These are phyloP conservation scores for Rhinella marina DNA, from an alignment of 2,797 vertebrate genomes.

Conservation along the genomic window DNA sequence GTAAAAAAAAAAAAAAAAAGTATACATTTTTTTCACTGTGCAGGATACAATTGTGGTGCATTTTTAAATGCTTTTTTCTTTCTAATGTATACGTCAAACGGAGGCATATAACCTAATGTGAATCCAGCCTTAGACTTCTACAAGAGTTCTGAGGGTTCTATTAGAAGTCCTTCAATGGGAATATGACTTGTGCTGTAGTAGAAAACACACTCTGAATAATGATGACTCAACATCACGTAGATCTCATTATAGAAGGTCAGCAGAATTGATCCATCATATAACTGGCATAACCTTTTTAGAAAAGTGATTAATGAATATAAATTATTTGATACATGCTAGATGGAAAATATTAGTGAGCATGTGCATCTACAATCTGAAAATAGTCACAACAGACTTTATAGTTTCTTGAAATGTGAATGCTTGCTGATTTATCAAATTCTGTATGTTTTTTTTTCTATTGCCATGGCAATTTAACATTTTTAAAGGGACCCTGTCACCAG, in stretches of 20 bases:
- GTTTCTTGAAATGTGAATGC: conserved; percentile 30
- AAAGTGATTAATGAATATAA: conserved; percentile 32
- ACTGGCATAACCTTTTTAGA: conserved; percentile 17
- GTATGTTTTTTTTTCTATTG: neutral
- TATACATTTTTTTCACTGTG: no score
- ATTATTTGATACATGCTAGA: neutral
- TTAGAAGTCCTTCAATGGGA: neutral
- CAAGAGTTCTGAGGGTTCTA: neutral
- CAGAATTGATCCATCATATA: conserved; percentile 22
- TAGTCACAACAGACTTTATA: conserved; percentile 43
- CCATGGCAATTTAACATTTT: neutral
- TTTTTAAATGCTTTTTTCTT: no score
- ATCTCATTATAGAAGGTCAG: conserved; percentile 8
- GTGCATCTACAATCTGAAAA: conserved; percentile 44
- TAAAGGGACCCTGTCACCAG: no score
- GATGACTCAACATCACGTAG: neutral
- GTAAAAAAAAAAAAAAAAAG: no score
- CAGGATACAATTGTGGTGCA: no score
- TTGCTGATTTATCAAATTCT: conserved; percentile 9
- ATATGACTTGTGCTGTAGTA: neutral
- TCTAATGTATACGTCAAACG: no score
- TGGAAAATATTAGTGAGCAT: conserved; percentile 4
- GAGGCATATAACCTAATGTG: no score
- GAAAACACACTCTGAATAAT: neutral
- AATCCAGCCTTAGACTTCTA: no score